Base-by-base conservation (phyloP, 35 echinoderm and acorn worm species). In the Strongylocentrotus purpuratus region DNA sequence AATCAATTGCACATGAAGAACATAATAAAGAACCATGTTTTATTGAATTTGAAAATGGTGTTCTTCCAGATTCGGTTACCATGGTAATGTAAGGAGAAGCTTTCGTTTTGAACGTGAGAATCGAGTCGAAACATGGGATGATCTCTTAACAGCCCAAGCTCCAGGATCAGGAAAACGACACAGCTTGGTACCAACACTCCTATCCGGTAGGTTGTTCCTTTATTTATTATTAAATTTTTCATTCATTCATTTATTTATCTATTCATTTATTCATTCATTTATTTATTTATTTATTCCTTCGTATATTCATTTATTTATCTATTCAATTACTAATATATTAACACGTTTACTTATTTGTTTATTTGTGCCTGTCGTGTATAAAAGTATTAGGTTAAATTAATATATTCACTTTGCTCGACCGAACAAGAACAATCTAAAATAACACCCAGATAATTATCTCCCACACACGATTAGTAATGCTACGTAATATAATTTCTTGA, bases 121-220 rank as follows among this genome's bases (percentile, higher is more conserved):
- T 8, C 60, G 95, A 61, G 46, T 98, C 25, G 97, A 98, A 32
- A 98, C 97, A 33, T 98, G 97, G 97, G 97, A 98, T 60, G 97
- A 98, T 78, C 91, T 98, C 2, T 31, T 98, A 31, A 91, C 95
- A 7, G 52, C 95, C 4, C 15, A 33, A 31, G 22, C 91, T 31
- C 91, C 91, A 1, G 11, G 91, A 9, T 33, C 91, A 35, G 78
- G 33, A 18, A 88, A 96, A 47, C 85, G 95, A 50, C 87, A 94
- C 86, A 96, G 95, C 87, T 52, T 96, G 15, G 20, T 96, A 14
- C 95, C 95, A 4, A 89, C 32, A 33, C 87, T 89, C 13, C 33
- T 89, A 89, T 89, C 87, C 17, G 25, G 87, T 89, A 89, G 12
- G 87, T n/a, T 15, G 41, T 28, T 89, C 20, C 25, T 78, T 78